A percentile compares a stretch with the other conserved stretches of the same genome.
Conservation (phyloP, 2,797 vertebrate genomes). For the Tinamus major region DNA sequence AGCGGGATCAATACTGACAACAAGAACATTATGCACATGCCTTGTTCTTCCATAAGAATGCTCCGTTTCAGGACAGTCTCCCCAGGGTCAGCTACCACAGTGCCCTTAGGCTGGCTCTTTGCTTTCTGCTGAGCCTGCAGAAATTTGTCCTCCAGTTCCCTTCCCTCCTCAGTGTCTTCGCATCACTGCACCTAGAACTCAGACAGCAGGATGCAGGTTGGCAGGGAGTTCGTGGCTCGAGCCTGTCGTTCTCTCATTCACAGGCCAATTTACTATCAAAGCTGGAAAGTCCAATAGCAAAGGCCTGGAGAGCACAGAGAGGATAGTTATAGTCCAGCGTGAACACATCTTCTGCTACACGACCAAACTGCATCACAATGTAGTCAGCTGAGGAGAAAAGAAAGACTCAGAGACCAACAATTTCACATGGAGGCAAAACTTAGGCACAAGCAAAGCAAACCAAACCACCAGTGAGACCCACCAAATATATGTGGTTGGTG, state of each 20-base stretch:
- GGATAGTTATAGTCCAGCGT: conserved; percentile 98
- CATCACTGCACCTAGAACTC: conserved; percentile 10
- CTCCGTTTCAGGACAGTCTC: background rate
- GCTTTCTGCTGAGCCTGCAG: background rate
- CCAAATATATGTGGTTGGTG: background rate
- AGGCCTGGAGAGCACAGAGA: conserved; percentile 97
- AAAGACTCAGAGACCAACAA: background rate
- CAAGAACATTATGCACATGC: background rate
- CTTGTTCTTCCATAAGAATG: background rate
- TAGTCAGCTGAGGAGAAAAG: conserved; percentile 87
- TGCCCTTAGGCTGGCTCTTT: background rate
- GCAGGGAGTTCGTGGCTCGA: background rate
- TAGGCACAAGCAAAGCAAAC: background rate
- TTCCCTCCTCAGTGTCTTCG: background rate
- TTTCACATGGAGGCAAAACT: background rate
- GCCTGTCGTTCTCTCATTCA: conserved; percentile 80
- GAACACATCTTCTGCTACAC: conserved; percentile 95
- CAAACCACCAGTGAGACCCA: background rate
- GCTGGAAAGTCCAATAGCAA: conserved; percentile 96
- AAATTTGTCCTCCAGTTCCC: conserved; percentile 6
- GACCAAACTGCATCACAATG: conserved; percentile 98
- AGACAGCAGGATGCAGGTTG: background rate
- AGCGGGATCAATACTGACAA: background rate
- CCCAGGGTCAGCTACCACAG: background rate
- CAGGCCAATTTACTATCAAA: conserved; percentile 98